Evolutionary conservation across 2,113 vertebrate species (phyloP).

Genomic region (Struthio camelus): DNA sequence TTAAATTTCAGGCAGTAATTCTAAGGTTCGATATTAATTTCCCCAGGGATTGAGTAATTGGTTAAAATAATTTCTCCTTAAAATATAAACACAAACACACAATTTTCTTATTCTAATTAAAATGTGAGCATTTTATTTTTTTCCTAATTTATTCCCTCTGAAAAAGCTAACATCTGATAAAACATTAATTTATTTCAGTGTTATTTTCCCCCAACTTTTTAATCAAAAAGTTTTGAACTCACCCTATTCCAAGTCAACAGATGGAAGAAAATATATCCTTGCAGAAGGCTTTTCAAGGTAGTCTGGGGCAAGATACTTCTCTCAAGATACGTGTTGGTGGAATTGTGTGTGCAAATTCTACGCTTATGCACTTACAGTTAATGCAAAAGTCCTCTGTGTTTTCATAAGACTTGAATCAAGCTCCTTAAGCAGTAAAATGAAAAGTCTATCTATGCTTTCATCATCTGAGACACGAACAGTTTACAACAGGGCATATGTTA

Average conservation of each 20-base stretch:
- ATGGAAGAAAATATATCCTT: slow-evolving; percentile 13
- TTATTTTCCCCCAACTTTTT: not conserved
- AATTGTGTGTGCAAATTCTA: not conserved
- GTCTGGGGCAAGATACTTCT: not conserved
- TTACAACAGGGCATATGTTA: not conserved
- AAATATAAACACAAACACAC: not conserved
- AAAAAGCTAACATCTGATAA: slow-evolving; percentile 35
- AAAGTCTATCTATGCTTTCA: not conserved
- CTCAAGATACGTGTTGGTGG: not conserved
- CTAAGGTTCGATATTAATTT: slow-evolving; percentile 3
- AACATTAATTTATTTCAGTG: slow-evolving; percentile 6
- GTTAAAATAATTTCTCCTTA: slow-evolving; percentile 37
- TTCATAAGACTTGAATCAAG: not conserved
- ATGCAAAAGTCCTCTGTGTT: not conserved
- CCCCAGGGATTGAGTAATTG: not conserved
- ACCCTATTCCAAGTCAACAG: not conserved
- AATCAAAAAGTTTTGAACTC: slow-evolving; percentile 21
- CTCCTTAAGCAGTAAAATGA: not conserved
- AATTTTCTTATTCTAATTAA: slow-evolving; percentile 36
- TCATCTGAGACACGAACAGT: not conserved
- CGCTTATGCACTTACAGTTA: not conserved
- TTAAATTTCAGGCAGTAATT: not conserved
- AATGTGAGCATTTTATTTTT: not conserved
- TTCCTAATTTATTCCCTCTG: slow-evolving; percentile 5
- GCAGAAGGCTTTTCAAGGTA: not conserved